Evolutionary conservation across 2,797 vertebrate genomes (phyloP), one percentile per base, ranked within the genome.

Genomic region (Phoxinus dragarum): DNA sequence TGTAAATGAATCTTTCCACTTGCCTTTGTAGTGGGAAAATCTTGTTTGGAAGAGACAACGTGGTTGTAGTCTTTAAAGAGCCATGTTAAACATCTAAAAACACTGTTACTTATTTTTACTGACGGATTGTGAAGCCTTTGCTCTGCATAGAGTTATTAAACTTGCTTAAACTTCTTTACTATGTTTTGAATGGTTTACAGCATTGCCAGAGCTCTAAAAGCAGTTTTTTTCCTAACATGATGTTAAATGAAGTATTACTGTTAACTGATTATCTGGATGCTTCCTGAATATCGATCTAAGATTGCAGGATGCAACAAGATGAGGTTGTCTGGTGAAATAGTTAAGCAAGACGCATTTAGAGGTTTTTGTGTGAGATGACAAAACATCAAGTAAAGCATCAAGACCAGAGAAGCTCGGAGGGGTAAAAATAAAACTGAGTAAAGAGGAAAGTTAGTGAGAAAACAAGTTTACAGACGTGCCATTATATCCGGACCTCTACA

Each of bases 1-100:
- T 91, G 89, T 92, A 91, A 93, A 93, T 92, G 34, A 27, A 88
- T 75, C 76, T 72, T 59, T 72, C 75, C 74, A 44, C 23, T 54
- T 36, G 10, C 36, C 23, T 76, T 75, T 31, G 75, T 74, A 49
- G 40, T 36, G 52, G 38, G 42, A 64, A 82, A 59, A 49, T 23
- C 68, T 85, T 73, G 21, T 74, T 68, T 11, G 17, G 69, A 47
- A 47, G 54, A 52, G 68, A 52, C 49, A 75, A 66, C 34, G 14
- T 81, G 56, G 40, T 77, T 71, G 21, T 80, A 81, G 66, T 34
- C 40, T 66, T 59, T 27, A 61, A 40, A 77, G 38, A 84, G 40
- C 11, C 40, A 36, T 47, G 59, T 31, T 80, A 54, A 17, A 27
- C 7, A 7, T 44, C n/a, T 69, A 19, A 34, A 64, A 49, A 49